These are phyloP conservation scores for Catostylus mosaicus DNA, from an alignment of 30 jellyfish, hydroid and myxozoan species.

Conservation along the genomic window DNA sequence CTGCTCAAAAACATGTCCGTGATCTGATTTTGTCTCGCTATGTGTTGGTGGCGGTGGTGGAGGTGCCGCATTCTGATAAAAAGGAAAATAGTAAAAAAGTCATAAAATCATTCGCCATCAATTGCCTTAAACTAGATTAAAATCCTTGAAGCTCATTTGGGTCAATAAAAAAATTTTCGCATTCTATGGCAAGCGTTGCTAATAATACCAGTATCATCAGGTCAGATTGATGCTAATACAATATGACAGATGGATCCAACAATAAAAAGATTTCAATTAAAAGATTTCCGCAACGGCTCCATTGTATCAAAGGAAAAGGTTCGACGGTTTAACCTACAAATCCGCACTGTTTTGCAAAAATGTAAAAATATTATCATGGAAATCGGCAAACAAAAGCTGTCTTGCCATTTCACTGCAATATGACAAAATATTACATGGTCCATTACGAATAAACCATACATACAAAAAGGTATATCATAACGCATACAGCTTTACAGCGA, in stretches of 20 bases:
- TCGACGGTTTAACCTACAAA: no score
- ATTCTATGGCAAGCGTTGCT: neutral
- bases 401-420: no score
- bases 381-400: no score
- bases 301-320: no score
- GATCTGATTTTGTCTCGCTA: slow-evolving; percentile 14
- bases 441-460: no score
- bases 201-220: neutral
- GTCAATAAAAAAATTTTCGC: neutral
- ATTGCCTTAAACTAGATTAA: neutral
- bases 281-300: no score
- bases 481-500: neutral
- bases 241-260: no score
- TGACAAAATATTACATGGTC: no score
- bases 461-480: neutral
- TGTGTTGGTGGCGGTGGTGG: slow-evolving; percentile 85
- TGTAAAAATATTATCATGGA: no score
- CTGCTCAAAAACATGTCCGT: neutral
- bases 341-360: no score
- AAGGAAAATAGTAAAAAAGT: neutral
- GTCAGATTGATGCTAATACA: neutral
- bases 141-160: neutral
- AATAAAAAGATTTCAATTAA: no score
- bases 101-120: neutral
- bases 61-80: slow-evolving; percentile 47